These are phyloP conservation scores for Hirundo rustica DNA, from an alignment of 2,797 vertebrate species.

Conservation along the genomic window DNA sequence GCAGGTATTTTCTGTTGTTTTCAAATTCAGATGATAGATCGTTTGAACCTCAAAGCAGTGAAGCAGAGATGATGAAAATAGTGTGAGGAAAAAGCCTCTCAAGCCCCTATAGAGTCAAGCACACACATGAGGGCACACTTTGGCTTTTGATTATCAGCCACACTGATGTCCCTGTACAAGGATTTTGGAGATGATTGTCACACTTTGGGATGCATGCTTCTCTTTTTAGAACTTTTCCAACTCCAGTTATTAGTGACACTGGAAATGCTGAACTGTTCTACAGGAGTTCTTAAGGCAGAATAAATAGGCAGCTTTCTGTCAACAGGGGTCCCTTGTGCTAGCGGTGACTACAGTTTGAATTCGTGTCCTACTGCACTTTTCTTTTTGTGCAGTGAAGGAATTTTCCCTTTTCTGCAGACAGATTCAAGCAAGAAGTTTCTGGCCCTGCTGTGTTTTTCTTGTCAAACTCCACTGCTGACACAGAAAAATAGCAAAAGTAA, in stretches of 20 bases:
- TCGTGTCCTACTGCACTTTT: background rate
- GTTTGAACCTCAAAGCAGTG: background rate
- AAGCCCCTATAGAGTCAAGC: background rate
- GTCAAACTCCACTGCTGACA: slow-evolving; percentile 29
- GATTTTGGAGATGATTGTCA: background rate
- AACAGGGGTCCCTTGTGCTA: background rate
- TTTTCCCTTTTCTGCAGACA: background rate
- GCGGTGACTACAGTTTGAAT: background rate
- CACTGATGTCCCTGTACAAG: background rate
- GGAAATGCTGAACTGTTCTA: background rate
- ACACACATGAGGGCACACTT: background rate
- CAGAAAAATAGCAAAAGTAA: slow-evolving; percentile 24
- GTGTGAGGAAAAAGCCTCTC: background rate
- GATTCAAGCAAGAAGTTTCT: background rate
- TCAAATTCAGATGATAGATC: slow-evolving; percentile 31
- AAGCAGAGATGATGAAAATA: background rate
- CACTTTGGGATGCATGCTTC: background rate
- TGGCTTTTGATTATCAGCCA: background rate
- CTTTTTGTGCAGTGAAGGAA: background rate
- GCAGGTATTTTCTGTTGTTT: background rate
- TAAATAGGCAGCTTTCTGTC: background rate
- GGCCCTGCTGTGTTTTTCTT: background rate
- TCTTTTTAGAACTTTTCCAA: background rate
- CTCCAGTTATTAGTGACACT: background rate
- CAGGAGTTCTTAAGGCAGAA: background rate